Percentiles rank a stretch among this genome's conserved stretches.
Evolutionary conservation across 1,140 invertebrate species (phyloP).

Genomic region (Procambarus virginalis): DNA sequence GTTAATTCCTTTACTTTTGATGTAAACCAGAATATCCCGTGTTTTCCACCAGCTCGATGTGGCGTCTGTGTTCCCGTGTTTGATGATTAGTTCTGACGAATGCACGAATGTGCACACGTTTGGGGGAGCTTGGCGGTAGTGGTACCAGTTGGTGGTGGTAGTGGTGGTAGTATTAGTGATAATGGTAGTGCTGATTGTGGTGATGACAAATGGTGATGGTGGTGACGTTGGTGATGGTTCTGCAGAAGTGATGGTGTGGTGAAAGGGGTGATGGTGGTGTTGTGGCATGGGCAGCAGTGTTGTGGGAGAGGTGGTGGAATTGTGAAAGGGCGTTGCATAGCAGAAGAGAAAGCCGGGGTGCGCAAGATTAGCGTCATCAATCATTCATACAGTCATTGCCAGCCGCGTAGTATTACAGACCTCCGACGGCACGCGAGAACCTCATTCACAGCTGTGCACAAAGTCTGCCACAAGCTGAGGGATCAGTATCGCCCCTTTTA

Average conservation of each 20-base stretch:
- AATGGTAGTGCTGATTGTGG: neutral
- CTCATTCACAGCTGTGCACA: constrained; percentile 56
- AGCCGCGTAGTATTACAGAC: constrained; percentile 48
- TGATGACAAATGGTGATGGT: neutral
- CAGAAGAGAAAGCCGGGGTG: constrained; percentile 26
- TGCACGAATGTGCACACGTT: too few species aligned
- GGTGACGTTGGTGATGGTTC: neutral
- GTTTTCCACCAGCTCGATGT: too few species aligned
- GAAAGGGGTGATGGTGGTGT: neutral
- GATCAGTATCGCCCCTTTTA: constrained; percentile 28
- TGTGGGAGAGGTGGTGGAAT: neutral
- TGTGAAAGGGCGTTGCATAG: neutral
- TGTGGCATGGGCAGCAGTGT: neutral
- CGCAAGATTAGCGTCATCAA: constrained; percentile 43
- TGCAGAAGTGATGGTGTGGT: neutral
- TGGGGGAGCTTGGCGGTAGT: neutral
- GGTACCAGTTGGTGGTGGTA: neutral
- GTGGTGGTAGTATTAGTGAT: neutral
- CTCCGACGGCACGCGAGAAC: constrained; percentile 42
- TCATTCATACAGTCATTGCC: constrained; percentile 49
- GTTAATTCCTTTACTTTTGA: too few species aligned
- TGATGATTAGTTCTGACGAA: too few species aligned
- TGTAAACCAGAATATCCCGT: too few species aligned
- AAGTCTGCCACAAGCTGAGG: constrained; percentile 28
- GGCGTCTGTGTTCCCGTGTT: too few species aligned